A percentile compares a stretch with the other conserved stretches of the same genome.
phyloP scores from a whole-genome alignment of 2,113 vertebrate species.

The Oreochromis aureus region DNA sequence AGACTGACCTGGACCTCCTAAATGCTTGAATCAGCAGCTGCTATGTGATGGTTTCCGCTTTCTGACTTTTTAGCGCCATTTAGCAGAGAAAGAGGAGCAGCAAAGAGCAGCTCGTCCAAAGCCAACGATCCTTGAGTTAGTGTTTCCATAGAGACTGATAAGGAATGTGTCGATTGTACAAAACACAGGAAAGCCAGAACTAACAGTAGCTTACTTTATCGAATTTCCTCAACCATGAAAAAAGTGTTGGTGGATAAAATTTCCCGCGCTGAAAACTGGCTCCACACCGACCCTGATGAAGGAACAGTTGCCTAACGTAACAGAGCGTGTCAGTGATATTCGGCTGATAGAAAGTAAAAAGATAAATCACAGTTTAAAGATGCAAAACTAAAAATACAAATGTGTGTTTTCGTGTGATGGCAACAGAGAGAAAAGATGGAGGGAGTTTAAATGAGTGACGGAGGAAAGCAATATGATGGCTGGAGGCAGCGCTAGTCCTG shows the following conservation, averaged over 20 bases:
- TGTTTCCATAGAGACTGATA: not conserved
- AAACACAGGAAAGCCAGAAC: not conserved
- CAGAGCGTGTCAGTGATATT: not conserved
- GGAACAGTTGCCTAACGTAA: not conserved
- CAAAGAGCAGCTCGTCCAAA: not conserved
- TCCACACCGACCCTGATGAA: not conserved
- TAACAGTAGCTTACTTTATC: not conserved
- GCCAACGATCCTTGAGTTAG: not conserved
- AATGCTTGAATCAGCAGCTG: not conserved
- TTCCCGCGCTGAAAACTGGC: not conserved
- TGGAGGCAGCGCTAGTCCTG: slow-evolving; percentile 17
- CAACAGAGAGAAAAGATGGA: not conserved
- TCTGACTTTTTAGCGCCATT: not conserved
- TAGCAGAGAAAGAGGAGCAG: not conserved
- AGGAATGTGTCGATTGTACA: not conserved
- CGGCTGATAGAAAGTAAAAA: not conserved
- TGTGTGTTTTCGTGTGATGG: not conserved
- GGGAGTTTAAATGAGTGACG: not conserved
- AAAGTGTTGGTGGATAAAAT: not conserved
- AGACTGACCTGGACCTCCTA: not conserved
- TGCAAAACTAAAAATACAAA: not conserved
- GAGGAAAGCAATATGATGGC: not conserved
- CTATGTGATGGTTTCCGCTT: not conserved
- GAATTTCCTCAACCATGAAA: not conserved
- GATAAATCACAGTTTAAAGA: not conserved